Evolutionary conservation across 2,113 vertebrate genomes (phyloP), one percentile per base, ranked within the genome.

Genomic region (Tinamus guttatus): DNA sequence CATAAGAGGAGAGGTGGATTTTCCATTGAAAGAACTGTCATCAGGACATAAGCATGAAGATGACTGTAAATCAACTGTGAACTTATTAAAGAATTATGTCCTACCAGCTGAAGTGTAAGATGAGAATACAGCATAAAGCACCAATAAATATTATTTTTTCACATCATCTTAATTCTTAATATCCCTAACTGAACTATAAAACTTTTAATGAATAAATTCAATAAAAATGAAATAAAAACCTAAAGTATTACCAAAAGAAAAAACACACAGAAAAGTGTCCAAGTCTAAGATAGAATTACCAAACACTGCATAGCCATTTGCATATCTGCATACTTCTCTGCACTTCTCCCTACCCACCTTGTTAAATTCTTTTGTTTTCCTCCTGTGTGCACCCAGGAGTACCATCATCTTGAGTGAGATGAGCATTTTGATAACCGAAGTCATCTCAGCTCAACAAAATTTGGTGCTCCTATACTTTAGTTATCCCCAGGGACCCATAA

Each of bases 341-440:
- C n/a, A 13, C 8, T n/a, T 52, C 64, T 21, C 40, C 38, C 32
- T 30, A 17, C 16, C 16, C 2, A 6, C 5, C 0, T 3, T 56
- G 21, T 1, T 32, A 34, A 16, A 60, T 18, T 65, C 43, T 20
- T 1, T 51, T 27, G 38, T 32, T 52, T 36, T 81, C 20, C 43
- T 58, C 21, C 12, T 38, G 30, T 14, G 7, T 49, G 16, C 9
- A 70, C 25, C 17, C n/a, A 79, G 41, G 2, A 88, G 17, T 40
- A 67, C n/a, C 56, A 36, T 36, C n/a, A 71, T 17, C 64, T 20
- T 78, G 45, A 87, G 22, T 3, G 1, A 78, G 27, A 78, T 6
- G 3, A 60, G 8, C 30, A 75, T 70, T 84, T 77, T 47, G 47
- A 58, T 27, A 63, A 78, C 65, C 20, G 21, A 74, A 74, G 25